Evolutionary conservation across 2,888 invertebrate genomes (phyloP).

Genomic region (Cataglyphis albicans): DNA sequence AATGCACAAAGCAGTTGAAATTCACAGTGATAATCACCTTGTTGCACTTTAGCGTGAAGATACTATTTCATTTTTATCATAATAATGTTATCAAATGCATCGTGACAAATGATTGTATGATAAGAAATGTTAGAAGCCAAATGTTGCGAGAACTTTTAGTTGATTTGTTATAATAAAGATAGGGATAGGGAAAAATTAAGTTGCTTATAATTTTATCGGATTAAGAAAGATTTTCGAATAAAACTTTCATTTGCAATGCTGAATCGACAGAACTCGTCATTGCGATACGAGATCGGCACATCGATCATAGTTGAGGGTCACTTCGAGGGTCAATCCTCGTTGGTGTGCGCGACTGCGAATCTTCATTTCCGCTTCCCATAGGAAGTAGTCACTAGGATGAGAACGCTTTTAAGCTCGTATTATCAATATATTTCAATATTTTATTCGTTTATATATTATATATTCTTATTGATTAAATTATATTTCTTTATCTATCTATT

Average conservation of each 20-base stretch:
- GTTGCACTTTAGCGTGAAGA: not conserved
- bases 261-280: not conserved
- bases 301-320: slow-evolving; percentile 48
- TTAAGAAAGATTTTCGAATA: not conserved
- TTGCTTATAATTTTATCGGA: not conserved
- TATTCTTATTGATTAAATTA: not conserved
- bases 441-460: slow-evolving; percentile 19
- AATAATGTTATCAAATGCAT: not conserved
- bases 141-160: not conserved
- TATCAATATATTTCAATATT: slow-evolving; percentile 20
- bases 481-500: not conserved
- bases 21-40: not conserved
- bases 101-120: not conserved
- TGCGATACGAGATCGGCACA: slow-evolving; percentile 37
- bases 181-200: not conserved
- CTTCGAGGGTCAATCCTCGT: slow-evolving; percentile 10
- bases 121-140: not conserved
- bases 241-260: slow-evolving; percentile 14
- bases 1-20: slow-evolving; percentile 25
- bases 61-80: not conserved
- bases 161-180: not conserved
- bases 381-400: slow-evolving; percentile 29
- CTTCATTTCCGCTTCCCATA: slow-evolving; percentile 59
- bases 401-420: slow-evolving; percentile 27
- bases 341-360: slow-evolving; percentile 45